Evolutionary conservation across 2,113 vertebrate species (phyloP).

Genomic region (Chaetorhynchus papuensis): DNA sequence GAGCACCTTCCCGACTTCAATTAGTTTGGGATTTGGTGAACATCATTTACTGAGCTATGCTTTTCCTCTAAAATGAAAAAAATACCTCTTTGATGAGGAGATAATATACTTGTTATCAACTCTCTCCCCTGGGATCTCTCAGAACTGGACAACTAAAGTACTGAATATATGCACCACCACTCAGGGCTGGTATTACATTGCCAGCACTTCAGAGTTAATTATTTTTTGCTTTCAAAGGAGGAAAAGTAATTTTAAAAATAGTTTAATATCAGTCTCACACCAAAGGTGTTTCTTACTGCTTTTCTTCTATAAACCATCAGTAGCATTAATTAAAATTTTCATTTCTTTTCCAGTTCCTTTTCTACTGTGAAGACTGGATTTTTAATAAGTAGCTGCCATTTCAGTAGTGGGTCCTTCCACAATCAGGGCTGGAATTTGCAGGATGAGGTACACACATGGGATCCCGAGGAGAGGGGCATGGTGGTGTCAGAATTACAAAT

Average conservation of each 20-base stretch:
- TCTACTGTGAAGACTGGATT: background rate
- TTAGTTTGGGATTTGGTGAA: background rate
- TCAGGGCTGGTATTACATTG: background rate
- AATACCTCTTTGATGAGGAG: background rate
- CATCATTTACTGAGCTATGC: background rate
- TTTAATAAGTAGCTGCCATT: background rate
- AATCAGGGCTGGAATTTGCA: background rate
- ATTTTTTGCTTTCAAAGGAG: constrained; percentile 25
- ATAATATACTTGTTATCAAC: background rate
- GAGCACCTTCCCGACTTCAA: background rate
- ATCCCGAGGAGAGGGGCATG: background rate
- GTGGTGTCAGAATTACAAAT: background rate
- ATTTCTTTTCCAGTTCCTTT: background rate
- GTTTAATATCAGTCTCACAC: constrained; percentile 1
- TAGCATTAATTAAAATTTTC: background rate
- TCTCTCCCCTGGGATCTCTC: background rate
- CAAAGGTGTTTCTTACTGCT: background rate
- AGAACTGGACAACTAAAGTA: background rate
- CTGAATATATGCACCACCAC: background rate
- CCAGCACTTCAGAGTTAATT: constrained; percentile 28
- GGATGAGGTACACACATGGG: background rate
- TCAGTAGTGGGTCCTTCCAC: background rate
- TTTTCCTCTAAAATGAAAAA: background rate
- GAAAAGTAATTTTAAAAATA: constrained; percentile 5
- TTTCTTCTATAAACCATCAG: constrained; percentile 2